Conservation (phyloP, 2,797 vertebrate genomes). For the Notamacropus eugenii region DNA sequence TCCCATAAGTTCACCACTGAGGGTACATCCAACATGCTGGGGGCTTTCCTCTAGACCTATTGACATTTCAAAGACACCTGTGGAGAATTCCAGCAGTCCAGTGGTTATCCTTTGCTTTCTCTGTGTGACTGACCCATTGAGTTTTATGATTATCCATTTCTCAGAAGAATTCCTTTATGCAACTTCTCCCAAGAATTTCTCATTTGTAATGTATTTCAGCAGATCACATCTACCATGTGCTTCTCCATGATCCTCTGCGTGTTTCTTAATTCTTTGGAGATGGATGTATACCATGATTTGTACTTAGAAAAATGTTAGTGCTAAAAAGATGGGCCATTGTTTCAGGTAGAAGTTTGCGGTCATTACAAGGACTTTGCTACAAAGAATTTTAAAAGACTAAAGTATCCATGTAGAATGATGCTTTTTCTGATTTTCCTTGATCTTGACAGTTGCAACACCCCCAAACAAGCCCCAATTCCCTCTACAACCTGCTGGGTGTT, state of each 20-base stretch:
- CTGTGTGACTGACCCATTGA: background rate
- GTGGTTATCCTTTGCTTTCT: background rate
- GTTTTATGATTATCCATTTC: background rate
- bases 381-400: background rate
- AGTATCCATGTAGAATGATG: background rate
- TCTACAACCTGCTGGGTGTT: background rate
- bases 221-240: background rate
- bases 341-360: background rate
- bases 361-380: background rate
- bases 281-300: background rate
- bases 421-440: background rate
- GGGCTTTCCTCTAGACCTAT: background rate
- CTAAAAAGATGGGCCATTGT: background rate
- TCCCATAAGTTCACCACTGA: background rate
- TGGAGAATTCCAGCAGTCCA: background rate
- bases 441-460: background rate
- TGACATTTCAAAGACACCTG: background rate
- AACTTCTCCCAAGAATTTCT: background rate
- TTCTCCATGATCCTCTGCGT: background rate
- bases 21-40: background rate
- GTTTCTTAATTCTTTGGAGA: background rate
- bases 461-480: background rate
- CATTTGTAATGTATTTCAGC: background rate
- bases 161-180: background rate
- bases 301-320: background rate